Conservation (phyloP, 1,140 invertebrate genomes). For the Elymnias hypermnestra region DNA sequence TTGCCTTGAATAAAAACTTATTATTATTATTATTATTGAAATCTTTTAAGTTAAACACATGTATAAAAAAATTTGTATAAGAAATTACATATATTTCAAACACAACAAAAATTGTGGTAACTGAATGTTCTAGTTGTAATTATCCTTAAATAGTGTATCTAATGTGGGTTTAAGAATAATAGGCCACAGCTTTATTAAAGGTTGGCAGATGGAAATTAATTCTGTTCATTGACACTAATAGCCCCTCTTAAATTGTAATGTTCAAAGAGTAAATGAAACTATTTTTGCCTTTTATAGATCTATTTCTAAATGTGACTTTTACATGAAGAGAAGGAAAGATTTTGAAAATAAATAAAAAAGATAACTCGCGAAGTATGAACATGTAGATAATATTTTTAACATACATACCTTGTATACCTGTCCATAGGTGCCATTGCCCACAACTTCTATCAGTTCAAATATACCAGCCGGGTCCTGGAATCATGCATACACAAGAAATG, state of each 20-base stretch:
- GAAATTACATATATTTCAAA: too few relatives aligned
- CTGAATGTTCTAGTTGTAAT: too few relatives aligned
- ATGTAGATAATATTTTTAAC: background rate
- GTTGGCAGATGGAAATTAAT: slow-evolving; percentile 29
- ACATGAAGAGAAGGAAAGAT: background rate
- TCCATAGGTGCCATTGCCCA: slow-evolving; percentile 99
- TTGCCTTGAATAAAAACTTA: too few relatives aligned
- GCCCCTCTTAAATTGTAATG: slow-evolving; percentile 42
- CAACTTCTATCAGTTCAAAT: slow-evolving; percentile 99
- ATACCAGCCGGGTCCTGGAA: slow-evolving; percentile 98
- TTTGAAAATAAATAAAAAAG: background rate
- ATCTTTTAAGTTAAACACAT: too few relatives aligned
- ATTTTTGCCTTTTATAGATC: slow-evolving; percentile 9
- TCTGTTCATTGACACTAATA: slow-evolving; percentile 52
- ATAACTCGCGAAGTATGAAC: background rate
- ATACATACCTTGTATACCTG: slow-evolving; percentile 98
- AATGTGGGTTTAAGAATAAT: slow-evolving; percentile 12
- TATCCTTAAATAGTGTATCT: too few relatives aligned
- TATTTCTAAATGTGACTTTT: background rate
- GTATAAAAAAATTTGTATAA: too few relatives aligned
- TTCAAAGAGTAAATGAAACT: slow-evolving; percentile 12
- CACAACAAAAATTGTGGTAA: too few relatives aligned
- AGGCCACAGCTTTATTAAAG: slow-evolving; percentile 22
- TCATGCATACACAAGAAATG: slow-evolving; percentile 37
- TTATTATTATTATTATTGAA: too few relatives aligned